phyloP scores from a whole-genome alignment of 2,888 invertebrate species.

The Amphiduros pacificus region DNA sequence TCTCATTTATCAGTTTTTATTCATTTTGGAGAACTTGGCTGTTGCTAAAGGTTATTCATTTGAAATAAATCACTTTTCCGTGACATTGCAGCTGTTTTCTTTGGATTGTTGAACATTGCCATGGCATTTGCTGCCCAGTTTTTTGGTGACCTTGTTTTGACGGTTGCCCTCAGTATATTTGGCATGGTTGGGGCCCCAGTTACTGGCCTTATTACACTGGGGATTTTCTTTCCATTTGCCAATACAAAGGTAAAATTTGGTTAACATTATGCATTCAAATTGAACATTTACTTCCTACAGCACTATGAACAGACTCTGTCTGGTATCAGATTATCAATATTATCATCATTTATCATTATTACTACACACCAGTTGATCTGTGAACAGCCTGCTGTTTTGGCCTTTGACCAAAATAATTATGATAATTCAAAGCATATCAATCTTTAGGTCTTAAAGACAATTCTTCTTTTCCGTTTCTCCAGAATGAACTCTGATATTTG shows the following conservation, averaged over 20 bases:
- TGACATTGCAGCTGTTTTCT: slow-evolving; percentile 36
- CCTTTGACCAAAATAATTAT: neutral
- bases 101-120: slow-evolving; percentile 37
- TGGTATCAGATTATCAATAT: neutral
- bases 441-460: neutral
- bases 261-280: neutral
- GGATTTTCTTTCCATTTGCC: slow-evolving; percentile 45
- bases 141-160: slow-evolving; percentile 38
- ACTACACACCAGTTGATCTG: neutral
- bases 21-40: too few species aligned
- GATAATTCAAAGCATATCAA: neutral
- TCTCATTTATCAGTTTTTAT: too few species aligned
- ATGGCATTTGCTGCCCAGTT: slow-evolving; percentile 40
- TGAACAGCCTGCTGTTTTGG: neutral
- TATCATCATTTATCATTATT: neutral
- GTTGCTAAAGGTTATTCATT: neutral
- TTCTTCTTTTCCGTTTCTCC: neutral
- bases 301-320: neutral
- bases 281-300: neutral
- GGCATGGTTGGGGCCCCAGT: slow-evolving; percentile 54
- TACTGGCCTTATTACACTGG: slow-evolving; percentile 40
- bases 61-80: too few species aligned
- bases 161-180: slow-evolving; percentile 48
- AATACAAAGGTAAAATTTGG: slow-evolving; percentile 43
- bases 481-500: neutral